Base-by-base conservation (phyloP, 2,797 vertebrate species). In the Anomalospiza imberbis region DNA sequence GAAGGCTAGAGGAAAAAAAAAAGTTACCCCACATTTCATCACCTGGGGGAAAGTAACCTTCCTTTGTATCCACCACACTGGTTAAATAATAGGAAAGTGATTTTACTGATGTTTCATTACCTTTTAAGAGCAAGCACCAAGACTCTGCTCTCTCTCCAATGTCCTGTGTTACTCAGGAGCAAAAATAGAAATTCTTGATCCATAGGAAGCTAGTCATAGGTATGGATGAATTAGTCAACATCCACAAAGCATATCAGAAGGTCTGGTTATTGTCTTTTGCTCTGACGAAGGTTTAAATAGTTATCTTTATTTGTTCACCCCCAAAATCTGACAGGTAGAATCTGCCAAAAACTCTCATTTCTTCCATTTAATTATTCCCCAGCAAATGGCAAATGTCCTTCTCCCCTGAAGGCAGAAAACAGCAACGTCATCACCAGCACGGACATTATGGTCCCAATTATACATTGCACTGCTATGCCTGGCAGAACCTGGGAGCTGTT, bases 371-470 rank as follows among this genome's bases (percentile, higher is more conserved):
- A 61, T 63, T 68, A 29, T 80, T 78, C 31, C 17, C 4, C 20
- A 68, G 68, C 14, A 87, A 95, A 85, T 24, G 58, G 70, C 22
- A 84, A 88, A 66, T 7, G 14, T 45, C 40, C 47, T 83, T 89
- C 80, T 67, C 25, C 81, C 67, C 78, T 51, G 68, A 85, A 80
- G 57, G 50, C 75, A 80, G 71, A 86, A 91, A 94, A 72, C 21
- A 68, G 77, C 20, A 0, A 32, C 45, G 80, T 87, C 89, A 91
- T 88, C 89, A 91, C 44, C 86, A 93, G 68, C 42, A 85, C 0
- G 5, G 81, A 71, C 75, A 51, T 83, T 92, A 91, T 65, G 72
- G 61, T 47, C 86, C 53, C 88, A 77, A 82, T 94, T 93, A 90
- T 51, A 92, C 2, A 1, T 45, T 82, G 51, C 42, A 29, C 36